A percentile compares a stretch with the other conserved stretches of the same genome.
These are phyloP conservation scores for Poecilia latipinna DNA, from an alignment of 2,113 vertebrate genomes.

Conservation along the genomic window DNA sequence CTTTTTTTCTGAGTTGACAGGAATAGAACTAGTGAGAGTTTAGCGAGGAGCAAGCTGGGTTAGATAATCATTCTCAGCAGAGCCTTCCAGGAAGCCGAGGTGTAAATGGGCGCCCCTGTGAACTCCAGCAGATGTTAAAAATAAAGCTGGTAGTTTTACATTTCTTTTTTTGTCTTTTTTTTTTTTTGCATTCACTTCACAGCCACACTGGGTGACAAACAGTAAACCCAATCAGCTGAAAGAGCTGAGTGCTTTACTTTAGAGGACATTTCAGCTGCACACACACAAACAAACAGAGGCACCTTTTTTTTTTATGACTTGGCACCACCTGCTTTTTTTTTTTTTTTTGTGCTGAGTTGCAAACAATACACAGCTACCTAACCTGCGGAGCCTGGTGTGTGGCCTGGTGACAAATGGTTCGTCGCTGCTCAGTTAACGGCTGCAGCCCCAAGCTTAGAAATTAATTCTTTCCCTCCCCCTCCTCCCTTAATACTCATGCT, in stretches of 20 bases:
- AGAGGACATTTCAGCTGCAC: slow-evolving; percentile 40
- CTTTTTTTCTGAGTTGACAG: slow-evolving; percentile 3
- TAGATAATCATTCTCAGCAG: slow-evolving; percentile 69
- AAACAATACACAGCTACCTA: slow-evolving; percentile 71
- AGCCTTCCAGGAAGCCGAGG: slow-evolving; percentile 62
- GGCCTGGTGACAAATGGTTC: slow-evolving; percentile 76
- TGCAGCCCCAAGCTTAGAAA: slow-evolving; percentile 76
- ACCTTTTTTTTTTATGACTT: slow-evolving; percentile 53
- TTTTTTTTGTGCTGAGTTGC: slow-evolving; percentile 69
- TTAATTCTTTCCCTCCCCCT: slow-evolving; percentile 76
- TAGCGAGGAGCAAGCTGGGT: slow-evolving; percentile 50
- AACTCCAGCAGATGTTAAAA: slow-evolving; percentile 64
- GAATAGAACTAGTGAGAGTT: slow-evolving; percentile 16
- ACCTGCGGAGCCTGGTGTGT: slow-evolving; percentile 71
- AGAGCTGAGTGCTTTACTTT: slow-evolving; percentile 5
- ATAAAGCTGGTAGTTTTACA: slow-evolving; percentile 10
- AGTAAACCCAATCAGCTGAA: slow-evolving; percentile 4
- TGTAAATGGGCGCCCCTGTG: slow-evolving; percentile 77
- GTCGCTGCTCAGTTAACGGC: slow-evolving; percentile 70
- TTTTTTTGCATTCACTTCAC: not conserved
- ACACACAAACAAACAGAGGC: slow-evolving; percentile 22
- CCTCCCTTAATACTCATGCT: slow-evolving; percentile 56
- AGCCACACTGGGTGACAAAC: slow-evolving; percentile 1
- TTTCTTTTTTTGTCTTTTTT: not conserved
- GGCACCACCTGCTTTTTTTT: slow-evolving; percentile 62